Evolutionary conservation across 2,797 vertebrate genomes (phyloP), one percentile per base, ranked within the genome.

Genomic region (Podarcis lilfordi): DNA sequence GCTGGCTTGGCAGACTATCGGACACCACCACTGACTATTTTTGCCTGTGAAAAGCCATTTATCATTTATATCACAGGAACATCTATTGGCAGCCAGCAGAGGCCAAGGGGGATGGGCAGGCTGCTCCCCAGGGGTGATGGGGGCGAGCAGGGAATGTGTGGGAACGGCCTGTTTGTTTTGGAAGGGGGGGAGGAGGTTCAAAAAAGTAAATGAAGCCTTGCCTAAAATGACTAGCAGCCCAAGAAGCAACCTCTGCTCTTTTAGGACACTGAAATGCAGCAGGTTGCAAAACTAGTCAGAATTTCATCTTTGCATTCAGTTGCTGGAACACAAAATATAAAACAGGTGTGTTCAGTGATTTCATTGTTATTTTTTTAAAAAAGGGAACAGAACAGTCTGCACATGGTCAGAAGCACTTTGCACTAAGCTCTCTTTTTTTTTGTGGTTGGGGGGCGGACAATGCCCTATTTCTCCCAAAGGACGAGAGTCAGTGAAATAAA

Each of bases 11-110:
- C 27, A 15, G 35, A 69, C 69, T 68, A 74, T 66, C 59, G 4
- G 80, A 87, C 55, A 35, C 55, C 40, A 81, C 69, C 71, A 25
- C 32, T 8, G 78, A 71, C 83, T 85, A 76, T 80, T 89, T 85
- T 82, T 75, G 84, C 32, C 45, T 76, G 32, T 76, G 23, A 82
- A 80, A 74, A 85, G 40, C 50, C 37, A 64, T 81, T 80, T 75
- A 81, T 84, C 66, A 68, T 89, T 89, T 89, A 45, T 89, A 66
- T 80, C 78, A 1, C 59, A 80, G 40, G 74, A 81, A 25, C 19
- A 76, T 85, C 40, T 81, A 69, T 71, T 81, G 78, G 79, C 84
- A 79, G 75, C 35, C 11, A 40, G 35, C 75, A 27, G 43, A 76
- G 84, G 84, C 88, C 72, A 55, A 25, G 5, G 43, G 82, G 71